These are phyloP conservation scores for Euclidia mi DNA, from an alignment of 2,888 invertebrate species.

Conservation along the genomic window DNA sequence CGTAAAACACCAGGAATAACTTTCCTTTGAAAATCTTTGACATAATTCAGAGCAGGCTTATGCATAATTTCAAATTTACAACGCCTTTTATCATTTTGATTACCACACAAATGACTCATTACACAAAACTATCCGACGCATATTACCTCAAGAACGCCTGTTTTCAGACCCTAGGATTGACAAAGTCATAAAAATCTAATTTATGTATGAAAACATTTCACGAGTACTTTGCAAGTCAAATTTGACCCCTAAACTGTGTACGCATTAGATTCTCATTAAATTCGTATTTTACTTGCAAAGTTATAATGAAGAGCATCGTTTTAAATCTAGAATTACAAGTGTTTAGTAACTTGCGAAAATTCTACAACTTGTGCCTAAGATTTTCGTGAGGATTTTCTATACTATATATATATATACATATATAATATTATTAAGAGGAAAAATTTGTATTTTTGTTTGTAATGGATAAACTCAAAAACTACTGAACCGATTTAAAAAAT, in stretches of 20 bases:
- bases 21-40: too few species aligned
- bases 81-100: slow-evolving; percentile 16
- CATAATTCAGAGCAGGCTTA: neutral
- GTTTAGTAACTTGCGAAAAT: too few species aligned
- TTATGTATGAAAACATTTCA: slow-evolving; percentile 25
- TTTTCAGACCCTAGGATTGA: slow-evolving; percentile 9
- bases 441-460: too few species aligned
- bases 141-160: slow-evolving; percentile 1
- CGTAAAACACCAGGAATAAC: too few species aligned
- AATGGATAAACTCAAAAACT: too few species aligned
- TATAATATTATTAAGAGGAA: too few species aligned
- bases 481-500: too few species aligned
- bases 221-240: slow-evolving; percentile 34
- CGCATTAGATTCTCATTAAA: slow-evolving; percentile 39
- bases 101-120: slow-evolving; percentile 4
- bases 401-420: too few species aligned
- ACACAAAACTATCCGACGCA: neutral
- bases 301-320: neutral
- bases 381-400: too few species aligned
- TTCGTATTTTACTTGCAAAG: slow-evolving; percentile 22
- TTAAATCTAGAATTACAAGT: too few species aligned
- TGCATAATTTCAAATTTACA: slow-evolving; percentile 1
- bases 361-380: too few species aligned
- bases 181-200: slow-evolving; percentile 26
- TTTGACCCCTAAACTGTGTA: slow-evolving; percentile 35